Conservation (phyloP, 2,113 vertebrate genomes). For the Hippoglossus stenolepis region DNA sequence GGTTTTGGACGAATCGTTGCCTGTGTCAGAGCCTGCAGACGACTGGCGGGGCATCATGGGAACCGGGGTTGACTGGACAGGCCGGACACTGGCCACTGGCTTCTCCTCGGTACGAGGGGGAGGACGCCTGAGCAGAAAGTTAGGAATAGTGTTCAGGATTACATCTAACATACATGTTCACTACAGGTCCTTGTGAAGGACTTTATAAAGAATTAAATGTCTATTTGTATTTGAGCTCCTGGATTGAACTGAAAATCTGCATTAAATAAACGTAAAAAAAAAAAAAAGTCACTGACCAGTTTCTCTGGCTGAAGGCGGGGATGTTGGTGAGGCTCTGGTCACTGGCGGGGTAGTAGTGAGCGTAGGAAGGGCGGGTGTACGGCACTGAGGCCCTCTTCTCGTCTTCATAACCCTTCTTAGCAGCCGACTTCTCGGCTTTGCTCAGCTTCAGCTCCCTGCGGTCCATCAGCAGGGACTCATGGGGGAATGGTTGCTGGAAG, state of each 20-base stretch:
- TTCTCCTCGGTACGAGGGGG: conserved; percentile 88
- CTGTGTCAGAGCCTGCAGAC: conserved; percentile 67
- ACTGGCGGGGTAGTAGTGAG: conserved; percentile 95
- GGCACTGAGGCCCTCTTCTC: conserved; percentile 95
- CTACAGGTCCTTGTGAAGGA: neutral
- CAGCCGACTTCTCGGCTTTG: conserved; percentile 92
- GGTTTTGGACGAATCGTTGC: conserved; percentile 75
- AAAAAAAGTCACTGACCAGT: conserved; percentile 86
- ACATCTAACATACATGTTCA: too few relatives aligned
- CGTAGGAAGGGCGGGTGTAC: conserved; percentile 94
- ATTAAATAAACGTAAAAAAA: too few relatives aligned
- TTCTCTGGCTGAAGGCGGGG: conserved; percentile 96
- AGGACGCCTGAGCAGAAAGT: conserved; percentile 85
- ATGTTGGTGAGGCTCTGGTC: conserved; percentile 96
- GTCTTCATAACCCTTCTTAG: conserved; percentile 94
- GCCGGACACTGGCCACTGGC: conserved; percentile 87
- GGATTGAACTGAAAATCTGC: neutral
- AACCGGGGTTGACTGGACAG: conserved; percentile 90
- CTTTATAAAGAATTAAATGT: neutral
- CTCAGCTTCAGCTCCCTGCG: conserved; percentile 93
- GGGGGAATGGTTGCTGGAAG: conserved; percentile 92
- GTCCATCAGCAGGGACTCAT: conserved; percentile 95
- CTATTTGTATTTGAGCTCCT: neutral
- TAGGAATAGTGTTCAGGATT: neutral
- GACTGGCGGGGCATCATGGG: conserved; percentile 90